phyloP scores from a whole-genome alignment of 1,140 invertebrate genomes.

The Bombyx mori region DNA sequence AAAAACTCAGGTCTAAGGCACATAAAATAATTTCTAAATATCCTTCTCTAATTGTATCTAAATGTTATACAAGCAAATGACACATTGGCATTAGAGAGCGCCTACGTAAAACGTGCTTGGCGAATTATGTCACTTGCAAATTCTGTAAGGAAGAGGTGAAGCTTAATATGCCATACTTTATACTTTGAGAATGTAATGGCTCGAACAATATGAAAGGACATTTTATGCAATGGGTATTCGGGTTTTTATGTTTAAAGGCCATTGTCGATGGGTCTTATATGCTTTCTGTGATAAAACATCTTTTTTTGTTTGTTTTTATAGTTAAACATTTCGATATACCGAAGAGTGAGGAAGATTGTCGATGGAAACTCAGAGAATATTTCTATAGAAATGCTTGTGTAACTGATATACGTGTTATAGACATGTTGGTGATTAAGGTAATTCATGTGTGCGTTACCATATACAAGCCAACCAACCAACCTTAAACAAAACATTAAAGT shows the following conservation, averaged over 20 bases:
- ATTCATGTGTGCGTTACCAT: not conserved
- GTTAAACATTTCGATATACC: conserved; percentile 86
- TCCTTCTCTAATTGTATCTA: no score
- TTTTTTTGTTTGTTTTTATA: conserved; percentile 53
- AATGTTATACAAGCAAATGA: no score
- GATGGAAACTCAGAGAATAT: conserved; percentile 83
- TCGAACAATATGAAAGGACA: not conserved
- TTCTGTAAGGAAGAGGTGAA: no score
- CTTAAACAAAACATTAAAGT: no score
- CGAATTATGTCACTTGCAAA: no score
- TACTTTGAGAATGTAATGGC: not conserved
- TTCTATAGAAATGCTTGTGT: conserved; percentile 84
- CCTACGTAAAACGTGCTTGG: no score
- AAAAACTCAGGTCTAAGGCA: no score
- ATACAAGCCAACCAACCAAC: no score
- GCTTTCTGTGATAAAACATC: not conserved
- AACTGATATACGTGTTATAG: conserved; percentile 89
- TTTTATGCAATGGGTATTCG: not conserved
- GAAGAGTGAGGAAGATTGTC: conserved; percentile 76
- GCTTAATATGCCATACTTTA: no score
- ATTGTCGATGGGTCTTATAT: not conserved
- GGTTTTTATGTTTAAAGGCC: not conserved
- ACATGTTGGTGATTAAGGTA: conserved; percentile 93
- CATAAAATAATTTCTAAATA: no score
- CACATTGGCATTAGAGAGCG: no score